These are phyloP conservation scores for Anhinga rufa DNA, from an alignment of 2,113 vertebrate species.

Conservation along the genomic window DNA sequence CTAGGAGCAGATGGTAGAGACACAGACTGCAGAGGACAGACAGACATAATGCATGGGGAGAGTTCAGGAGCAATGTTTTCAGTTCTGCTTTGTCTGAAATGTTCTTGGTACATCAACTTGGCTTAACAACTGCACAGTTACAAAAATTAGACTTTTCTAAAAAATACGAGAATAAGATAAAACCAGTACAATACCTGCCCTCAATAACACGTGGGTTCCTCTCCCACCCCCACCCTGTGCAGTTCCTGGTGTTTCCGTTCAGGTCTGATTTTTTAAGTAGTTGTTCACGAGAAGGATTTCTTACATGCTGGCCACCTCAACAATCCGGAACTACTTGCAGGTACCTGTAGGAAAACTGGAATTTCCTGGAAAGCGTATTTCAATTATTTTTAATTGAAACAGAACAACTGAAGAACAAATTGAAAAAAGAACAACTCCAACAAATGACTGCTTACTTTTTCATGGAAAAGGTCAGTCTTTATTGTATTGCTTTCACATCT, in stretches of 20 bases:
- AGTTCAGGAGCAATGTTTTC: neutral
- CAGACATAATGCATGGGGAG: neutral
- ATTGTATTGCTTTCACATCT: slow-evolving; percentile 73
- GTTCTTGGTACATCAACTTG: neutral
- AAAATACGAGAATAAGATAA: neutral
- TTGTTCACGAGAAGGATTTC: neutral
- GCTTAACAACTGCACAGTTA: neutral
- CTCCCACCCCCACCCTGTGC: rapidly evolving
- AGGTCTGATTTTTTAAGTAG: neutral
- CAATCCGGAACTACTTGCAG: neutral
- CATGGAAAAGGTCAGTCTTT: slow-evolving; percentile 65
- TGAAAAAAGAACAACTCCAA: neutral
- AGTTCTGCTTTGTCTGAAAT: neutral
- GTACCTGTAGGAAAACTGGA: neutral
- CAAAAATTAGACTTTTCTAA: neutral
- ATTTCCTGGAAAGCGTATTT: neutral
- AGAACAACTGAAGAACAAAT: neutral
- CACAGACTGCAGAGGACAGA: neutral
- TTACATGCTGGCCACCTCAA: neutral
- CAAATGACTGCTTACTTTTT: slow-evolving; percentile 34
- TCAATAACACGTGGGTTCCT: neutral
- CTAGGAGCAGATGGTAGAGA: neutral
- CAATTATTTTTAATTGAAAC: neutral
- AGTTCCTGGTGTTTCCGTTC: neutral
- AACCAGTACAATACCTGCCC: neutral